A percentile compares a stretch with the other conserved stretches of the same genome.
These are phyloP conservation scores for Xiphophorus hellerii DNA, from an alignment of 2,113 vertebrate species.

Conservation along the genomic window DNA sequence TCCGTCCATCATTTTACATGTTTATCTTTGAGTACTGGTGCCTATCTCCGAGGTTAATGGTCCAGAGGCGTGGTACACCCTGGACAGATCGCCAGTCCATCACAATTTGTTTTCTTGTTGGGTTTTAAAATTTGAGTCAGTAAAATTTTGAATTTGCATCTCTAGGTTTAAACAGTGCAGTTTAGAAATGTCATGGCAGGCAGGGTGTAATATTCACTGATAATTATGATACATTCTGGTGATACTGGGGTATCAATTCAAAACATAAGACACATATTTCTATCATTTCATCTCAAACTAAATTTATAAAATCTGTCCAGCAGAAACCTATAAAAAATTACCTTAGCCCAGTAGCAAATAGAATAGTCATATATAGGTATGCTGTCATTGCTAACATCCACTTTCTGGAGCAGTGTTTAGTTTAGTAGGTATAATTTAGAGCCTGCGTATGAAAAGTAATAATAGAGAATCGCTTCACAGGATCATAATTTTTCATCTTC, in stretches of 20 bases:
- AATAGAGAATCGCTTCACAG: constrained; percentile 37
- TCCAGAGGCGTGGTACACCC: too few relatives aligned
- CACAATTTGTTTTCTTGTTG: neutral
- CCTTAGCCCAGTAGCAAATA: neutral
- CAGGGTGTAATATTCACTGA: constrained; percentile 4
- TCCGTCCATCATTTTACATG: too few relatives aligned
- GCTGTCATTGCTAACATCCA: constrained; percentile 28
- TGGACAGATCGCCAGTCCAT: too few relatives aligned
- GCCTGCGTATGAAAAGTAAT: constrained; percentile 57
- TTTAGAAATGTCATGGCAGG: constrained; percentile 11
- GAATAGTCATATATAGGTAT: neutral
- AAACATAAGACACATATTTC: neutral
- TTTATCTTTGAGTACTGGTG: too few relatives aligned
- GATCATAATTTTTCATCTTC: constrained; percentile 1
- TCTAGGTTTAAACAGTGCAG: neutral
- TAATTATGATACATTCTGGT: constrained; percentile 9
- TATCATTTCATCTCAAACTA: neutral
- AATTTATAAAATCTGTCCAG: neutral
- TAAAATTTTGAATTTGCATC: neutral
- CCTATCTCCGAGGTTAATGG: too few relatives aligned
- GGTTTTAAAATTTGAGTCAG: neutral
- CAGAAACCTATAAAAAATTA: neutral
- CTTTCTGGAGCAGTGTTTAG: constrained; percentile 51
- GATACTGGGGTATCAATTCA: neutral
- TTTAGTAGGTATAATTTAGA: constrained; percentile 40